These are phyloP conservation scores for Baryphthengus martii DNA, from an alignment of 2,113 vertebrate species.

Conservation along the genomic window DNA sequence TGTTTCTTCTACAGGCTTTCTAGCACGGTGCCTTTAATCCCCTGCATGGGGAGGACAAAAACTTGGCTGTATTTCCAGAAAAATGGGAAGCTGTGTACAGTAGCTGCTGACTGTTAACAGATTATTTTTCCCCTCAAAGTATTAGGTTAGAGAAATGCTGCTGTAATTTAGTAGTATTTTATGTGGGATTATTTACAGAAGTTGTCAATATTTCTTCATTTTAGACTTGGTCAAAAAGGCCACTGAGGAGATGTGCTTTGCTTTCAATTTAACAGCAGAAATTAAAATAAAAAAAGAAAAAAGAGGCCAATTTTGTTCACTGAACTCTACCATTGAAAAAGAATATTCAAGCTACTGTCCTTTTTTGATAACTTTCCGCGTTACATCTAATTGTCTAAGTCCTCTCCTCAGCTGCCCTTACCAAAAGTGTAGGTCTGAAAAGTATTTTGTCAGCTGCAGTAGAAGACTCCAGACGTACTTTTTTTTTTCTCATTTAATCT, in stretches of 20 bases:
- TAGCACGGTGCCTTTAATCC: not conserved
- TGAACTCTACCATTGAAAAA: not conserved
- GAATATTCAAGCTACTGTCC: not conserved
- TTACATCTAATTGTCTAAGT: not conserved
- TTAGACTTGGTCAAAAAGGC: not conserved
- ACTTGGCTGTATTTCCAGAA: not conserved
- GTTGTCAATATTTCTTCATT: not conserved
- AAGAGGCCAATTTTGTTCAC: not conserved
- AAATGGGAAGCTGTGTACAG: not conserved
- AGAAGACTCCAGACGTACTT: not conserved
- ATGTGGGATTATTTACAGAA: not conserved
- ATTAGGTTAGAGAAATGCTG: not conserved
- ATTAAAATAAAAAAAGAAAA: not conserved
- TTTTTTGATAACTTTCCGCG: not conserved
- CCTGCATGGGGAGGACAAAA: not conserved
- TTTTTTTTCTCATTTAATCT: not conserved
- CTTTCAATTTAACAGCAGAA: not conserved
- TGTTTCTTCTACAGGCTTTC: not conserved
- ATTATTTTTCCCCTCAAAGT: not conserved
- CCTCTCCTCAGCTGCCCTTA: not conserved
- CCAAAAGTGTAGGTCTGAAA: not conserved
- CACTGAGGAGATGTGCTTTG: not conserved
- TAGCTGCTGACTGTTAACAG: not conserved
- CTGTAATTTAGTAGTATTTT: not conserved
- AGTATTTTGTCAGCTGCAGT: not conserved